Percentiles rank a stretch among this genome's conserved stretches.
Evolutionary conservation across 2,888 invertebrate genomes (phyloP).

Genomic region (Acleris laterana): DNA sequence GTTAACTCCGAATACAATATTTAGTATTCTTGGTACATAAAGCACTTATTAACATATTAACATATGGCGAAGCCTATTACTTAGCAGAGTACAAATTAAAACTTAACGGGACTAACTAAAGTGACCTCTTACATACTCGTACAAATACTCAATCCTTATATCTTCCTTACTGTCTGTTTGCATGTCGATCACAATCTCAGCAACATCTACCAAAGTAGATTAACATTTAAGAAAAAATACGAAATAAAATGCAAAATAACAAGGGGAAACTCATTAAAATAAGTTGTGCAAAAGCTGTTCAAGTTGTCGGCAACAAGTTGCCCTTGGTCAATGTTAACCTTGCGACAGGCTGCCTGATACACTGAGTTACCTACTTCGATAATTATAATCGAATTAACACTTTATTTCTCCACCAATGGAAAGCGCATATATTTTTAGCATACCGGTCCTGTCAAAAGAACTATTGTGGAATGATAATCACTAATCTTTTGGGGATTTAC

Average conservation of each 20-base stretch:
- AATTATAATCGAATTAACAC: conserved; percentile 32
- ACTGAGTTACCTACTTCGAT: conserved; percentile 26
- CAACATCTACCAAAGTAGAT: not conserved
- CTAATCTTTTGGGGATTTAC: not conserved
- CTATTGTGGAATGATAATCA: not conserved
- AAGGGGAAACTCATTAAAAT: conserved; percentile 36
- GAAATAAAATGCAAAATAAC: conserved; percentile 32
- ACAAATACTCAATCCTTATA: too few relatives aligned
- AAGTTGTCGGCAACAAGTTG: conserved; percentile 31
- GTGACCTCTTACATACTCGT: too few relatives aligned
- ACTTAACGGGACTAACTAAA: too few relatives aligned
- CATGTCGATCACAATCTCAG: too few relatives aligned
- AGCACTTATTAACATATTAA: too few relatives aligned
- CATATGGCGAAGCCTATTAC: too few relatives aligned
- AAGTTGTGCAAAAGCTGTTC: conserved; percentile 37
- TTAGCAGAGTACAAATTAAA: too few relatives aligned
- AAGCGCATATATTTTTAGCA: too few relatives aligned
- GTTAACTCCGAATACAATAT: too few relatives aligned
- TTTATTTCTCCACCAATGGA: conserved; percentile 14
- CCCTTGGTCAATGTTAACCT: conserved; percentile 38
- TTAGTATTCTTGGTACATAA: too few relatives aligned
- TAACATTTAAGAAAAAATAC: conserved; percentile 20
- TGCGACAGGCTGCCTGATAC: conserved; percentile 31
- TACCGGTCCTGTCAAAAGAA: not conserved
- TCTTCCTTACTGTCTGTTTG: too few relatives aligned